Percentiles rank a stretch among this genome's conserved stretches.
phyloP scores from a whole-genome alignment of 2,797 vertebrate genomes.

The Austrolebias charrua region DNA sequence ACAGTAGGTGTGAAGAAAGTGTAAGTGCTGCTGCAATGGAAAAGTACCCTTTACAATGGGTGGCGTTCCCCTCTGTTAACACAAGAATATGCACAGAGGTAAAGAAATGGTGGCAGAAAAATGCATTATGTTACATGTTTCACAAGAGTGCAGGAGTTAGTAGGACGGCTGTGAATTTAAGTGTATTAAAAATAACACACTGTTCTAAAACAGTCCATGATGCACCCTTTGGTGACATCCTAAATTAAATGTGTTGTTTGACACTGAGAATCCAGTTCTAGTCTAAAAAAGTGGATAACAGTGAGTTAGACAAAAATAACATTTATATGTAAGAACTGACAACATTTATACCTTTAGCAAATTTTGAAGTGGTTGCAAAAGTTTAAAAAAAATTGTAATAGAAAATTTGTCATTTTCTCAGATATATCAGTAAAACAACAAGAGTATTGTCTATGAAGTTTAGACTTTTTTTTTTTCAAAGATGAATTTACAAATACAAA shows the following conservation, averaged over 20 bases:
- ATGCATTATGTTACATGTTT: conserved; percentile 3
- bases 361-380: conserved; percentile 1
- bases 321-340: conserved; percentile 3
- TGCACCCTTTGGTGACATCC: background rate
- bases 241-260: conserved; percentile 14
- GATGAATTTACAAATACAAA: too few relatives aligned
- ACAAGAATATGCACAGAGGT: conserved; percentile 1
- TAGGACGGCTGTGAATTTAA: background rate
- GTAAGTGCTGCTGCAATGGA: conserved; percentile 54
- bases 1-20: conserved; percentile 71
- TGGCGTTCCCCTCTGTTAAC: conserved; percentile 20
- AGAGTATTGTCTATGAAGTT: background rate
- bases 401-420: background rate
- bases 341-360: background rate
- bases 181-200: conserved; percentile 8
- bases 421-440: background rate
- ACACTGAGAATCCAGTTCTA: background rate
- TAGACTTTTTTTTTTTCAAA: too few relatives aligned
- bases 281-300: conserved; percentile 11
- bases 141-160: background rate
- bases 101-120: background rate
- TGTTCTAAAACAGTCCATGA: background rate
- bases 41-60: conserved; percentile 35
- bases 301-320: conserved; percentile 12
- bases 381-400: background rate